Evolutionary conservation across 1,140 invertebrate genomes (phyloP).

Genomic region (Laupala kohalensis): DNA sequence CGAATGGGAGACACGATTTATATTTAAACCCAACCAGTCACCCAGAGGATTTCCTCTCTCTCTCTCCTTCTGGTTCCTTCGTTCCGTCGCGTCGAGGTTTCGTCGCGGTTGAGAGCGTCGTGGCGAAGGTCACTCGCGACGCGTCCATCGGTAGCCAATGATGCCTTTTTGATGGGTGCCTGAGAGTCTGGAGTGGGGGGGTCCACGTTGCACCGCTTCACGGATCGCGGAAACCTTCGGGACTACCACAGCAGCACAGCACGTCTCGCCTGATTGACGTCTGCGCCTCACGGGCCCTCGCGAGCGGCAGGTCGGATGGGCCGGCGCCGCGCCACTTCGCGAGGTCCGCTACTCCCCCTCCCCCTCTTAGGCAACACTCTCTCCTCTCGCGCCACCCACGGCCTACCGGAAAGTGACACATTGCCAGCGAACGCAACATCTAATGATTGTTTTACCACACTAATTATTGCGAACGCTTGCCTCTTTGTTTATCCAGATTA

Average conservation of each 20-base stretch:
- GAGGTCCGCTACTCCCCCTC: too few species aligned
- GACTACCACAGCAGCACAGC: neutral
- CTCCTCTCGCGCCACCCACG: too few species aligned
- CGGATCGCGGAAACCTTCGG: neutral
- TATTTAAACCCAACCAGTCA: too few species aligned
- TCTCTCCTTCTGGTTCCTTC: too few species aligned
- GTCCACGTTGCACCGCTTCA: neutral
- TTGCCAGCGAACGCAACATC: neutral
- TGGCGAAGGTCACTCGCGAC: neutral
- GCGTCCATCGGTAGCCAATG: neutral
- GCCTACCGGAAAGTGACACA: neutral
- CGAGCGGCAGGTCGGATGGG: too few species aligned
- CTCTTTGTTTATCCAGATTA: neutral
- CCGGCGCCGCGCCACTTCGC: too few species aligned
- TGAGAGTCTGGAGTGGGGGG: too few species aligned
- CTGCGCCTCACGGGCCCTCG: neutral
- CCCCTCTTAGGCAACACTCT: neutral
- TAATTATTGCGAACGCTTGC: neutral
- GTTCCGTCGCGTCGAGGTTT: too few species aligned
- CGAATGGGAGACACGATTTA: too few species aligned
- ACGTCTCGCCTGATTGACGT: neutral
- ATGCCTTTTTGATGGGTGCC: neutral
- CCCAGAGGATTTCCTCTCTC: too few species aligned
- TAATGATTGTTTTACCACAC: neutral
- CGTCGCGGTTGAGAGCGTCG: too few species aligned